phyloP scores from a whole-genome alignment of 53 echinoderm and acorn worm species.

The Arbacia lixula region DNA sequence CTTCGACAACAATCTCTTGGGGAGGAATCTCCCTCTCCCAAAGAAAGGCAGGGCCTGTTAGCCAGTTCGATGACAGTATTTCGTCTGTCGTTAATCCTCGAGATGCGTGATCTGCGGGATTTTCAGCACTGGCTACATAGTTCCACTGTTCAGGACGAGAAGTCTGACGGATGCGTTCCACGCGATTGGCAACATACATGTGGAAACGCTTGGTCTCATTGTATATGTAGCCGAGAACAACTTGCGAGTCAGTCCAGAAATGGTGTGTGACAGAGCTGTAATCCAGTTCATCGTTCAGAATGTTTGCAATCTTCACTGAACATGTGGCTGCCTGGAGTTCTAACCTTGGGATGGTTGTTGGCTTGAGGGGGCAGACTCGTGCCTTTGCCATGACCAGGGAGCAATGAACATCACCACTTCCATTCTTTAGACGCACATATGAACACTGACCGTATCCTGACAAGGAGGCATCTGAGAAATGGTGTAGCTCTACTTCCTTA shows the following conservation, averaged over 20 bases:
- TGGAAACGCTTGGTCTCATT: slow-evolving; percentile 68
- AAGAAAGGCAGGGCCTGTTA: slow-evolving; percentile 56
- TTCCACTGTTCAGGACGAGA: slow-evolving; percentile 62
- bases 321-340: slow-evolving; percentile 72
- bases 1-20: too few species aligned
- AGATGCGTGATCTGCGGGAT: slow-evolving; percentile 66
- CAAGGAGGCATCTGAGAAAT: slow-evolving; percentile 69
- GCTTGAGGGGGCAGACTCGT: slow-evolving; percentile 65
- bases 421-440: slow-evolving; percentile 49
- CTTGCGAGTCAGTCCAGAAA: slow-evolving; percentile 75
- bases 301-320: slow-evolving; percentile 50
- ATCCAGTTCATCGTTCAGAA: slow-evolving; percentile 63
- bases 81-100: slow-evolving; percentile 30
- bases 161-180: slow-evolving; percentile 60
- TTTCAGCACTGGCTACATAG: slow-evolving; percentile 52
- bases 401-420: slow-evolving; percentile 13
- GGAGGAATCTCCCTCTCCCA: too few species aligned
- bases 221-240: slow-evolving; percentile 68
- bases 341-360: slow-evolving; percentile 67
- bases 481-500: slow-evolving; percentile 44
- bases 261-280: too few species aligned
- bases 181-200: slow-evolving; percentile 71
- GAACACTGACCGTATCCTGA: slow-evolving; percentile 70
- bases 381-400: slow-evolving; percentile 59
- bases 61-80: slow-evolving; percentile 38